Evolutionary conservation across 2,797 vertebrate species (phyloP).

Genomic region (Karalla daura): DNA sequence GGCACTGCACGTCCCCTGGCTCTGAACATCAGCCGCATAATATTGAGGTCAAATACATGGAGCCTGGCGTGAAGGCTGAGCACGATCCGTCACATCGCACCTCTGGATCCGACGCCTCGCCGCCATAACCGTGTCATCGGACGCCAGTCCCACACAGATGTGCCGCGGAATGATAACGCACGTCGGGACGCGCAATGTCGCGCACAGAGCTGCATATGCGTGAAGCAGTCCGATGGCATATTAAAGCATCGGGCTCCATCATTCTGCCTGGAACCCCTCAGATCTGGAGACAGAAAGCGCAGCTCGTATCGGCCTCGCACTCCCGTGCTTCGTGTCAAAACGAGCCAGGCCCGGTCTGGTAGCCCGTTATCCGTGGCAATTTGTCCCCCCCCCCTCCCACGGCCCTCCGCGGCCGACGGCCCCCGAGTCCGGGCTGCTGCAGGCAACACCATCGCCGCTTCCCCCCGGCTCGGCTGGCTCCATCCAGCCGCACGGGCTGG

Average conservation of each 20-base stretch:
- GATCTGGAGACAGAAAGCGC: too few relatives aligned
- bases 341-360: too few relatives aligned
- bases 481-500: too few relatives aligned
- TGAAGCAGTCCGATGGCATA: constrained; percentile 15
- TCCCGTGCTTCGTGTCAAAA: too few relatives aligned
- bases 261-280: too few relatives aligned
- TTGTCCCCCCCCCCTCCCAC: not conserved
- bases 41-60: constrained; percentile 57
- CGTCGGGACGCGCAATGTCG: constrained; percentile 13
- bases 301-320: too few relatives aligned
- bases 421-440: not conserved
- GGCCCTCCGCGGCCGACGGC: not conserved
- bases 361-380: too few relatives aligned
- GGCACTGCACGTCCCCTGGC: not conserved
- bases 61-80: constrained; percentile 11
- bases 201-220: constrained; percentile 43
- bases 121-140: not conserved
- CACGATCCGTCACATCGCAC: constrained; percentile 1
- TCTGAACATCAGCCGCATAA: constrained; percentile 27
- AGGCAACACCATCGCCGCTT: constrained; percentile 50
- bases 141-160: too few relatives aligned
- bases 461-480: too few relatives aligned
- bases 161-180: too few relatives aligned
- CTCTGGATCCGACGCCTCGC: not conserved
- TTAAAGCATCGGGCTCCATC: not conserved